Base-by-base conservation (phyloP, 2,888 invertebrate genomes). In the Plebejus anna region DNA sequence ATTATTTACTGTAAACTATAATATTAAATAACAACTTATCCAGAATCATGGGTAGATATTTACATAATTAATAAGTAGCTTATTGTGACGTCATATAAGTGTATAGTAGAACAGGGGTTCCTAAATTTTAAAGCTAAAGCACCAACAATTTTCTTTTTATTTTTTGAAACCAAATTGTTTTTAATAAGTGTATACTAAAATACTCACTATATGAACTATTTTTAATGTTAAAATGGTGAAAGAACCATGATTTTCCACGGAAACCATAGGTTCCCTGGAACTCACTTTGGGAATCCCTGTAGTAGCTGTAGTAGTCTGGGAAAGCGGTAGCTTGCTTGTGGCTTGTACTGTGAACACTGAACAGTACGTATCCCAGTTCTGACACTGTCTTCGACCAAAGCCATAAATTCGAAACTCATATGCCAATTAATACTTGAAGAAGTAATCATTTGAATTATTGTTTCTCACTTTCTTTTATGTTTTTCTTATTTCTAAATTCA, bases 281-380 rank as follows among this genome's bases (percentile, higher is more conserved):
- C 55, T 55, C 55, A 55, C 13, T 55, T 55, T 55, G 55, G 55
- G 55, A 55, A 16, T 55, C 55, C 55, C 55, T 55, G 5, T 36
- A 66, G 32, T 66, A 66, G 61, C 55, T 55, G 5, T 36, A 66
- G 32, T 66, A 66, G 61, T 9, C 66, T 66, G 66, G 6, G 66
- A 36, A 22, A 66, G 32, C 16, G 66, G 66, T 66, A 16, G 66
- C 66, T 66, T 66, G 66, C 66, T 32, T 66, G 66, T 66, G 9
- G 66, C 36, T 66, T 36, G 13, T 36, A 66, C 32, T 36, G 66
- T 6, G 32, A 32, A 66, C 32, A 66, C 32, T 72, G 32, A 32
- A 66, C 32, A 66, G 66, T 72, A 11, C 72, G 72, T 72, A 72
- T 72, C 72, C 72, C 47, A 22, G 72, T 72, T 72, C 28, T 72